phyloP scores from a whole-genome alignment of 2,113 vertebrate genomes.

The Pygoscelis adeliae region DNA sequence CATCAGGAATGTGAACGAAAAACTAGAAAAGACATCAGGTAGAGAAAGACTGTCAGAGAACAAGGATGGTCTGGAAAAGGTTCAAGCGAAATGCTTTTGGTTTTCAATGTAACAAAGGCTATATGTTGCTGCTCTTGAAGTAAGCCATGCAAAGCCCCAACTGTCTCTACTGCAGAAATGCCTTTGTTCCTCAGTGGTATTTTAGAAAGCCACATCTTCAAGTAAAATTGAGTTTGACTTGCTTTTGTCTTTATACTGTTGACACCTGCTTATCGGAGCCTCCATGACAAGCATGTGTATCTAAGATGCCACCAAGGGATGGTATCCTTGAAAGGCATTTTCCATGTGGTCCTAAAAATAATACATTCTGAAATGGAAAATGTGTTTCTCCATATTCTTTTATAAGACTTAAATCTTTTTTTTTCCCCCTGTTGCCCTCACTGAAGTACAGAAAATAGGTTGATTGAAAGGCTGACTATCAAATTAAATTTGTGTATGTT shows the following conservation, averaged over 20 bases:
- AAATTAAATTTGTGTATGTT: constrained; percentile 32
- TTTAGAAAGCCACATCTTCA: constrained; percentile 10
- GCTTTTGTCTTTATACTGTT: background rate
- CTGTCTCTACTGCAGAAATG: background rate
- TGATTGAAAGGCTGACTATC: constrained; percentile 37
- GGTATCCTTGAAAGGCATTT: background rate
- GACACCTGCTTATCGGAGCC: background rate
- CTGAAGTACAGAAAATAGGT: constrained; percentile 11
- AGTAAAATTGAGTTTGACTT: background rate
- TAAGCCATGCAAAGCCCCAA: background rate
- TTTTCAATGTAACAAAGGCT: background rate
- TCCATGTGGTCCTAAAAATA: background rate
- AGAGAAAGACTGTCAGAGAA: background rate
- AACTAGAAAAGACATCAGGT: background rate
- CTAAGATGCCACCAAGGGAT: background rate
- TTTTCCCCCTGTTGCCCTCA: background rate
- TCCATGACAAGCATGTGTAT: background rate
- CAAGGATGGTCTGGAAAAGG: background rate
- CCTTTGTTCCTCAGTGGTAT: background rate
- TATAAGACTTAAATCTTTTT: background rate
- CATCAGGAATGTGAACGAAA: background rate
- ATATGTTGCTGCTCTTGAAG: background rate
- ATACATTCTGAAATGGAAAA: background rate
- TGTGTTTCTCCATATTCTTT: background rate
- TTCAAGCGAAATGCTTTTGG: background rate